Evolutionary conservation across 1,140 invertebrate genomes (phyloP), one percentile per base, ranked within the genome.

Genomic region (Gonatopus flavifemur): DNA sequence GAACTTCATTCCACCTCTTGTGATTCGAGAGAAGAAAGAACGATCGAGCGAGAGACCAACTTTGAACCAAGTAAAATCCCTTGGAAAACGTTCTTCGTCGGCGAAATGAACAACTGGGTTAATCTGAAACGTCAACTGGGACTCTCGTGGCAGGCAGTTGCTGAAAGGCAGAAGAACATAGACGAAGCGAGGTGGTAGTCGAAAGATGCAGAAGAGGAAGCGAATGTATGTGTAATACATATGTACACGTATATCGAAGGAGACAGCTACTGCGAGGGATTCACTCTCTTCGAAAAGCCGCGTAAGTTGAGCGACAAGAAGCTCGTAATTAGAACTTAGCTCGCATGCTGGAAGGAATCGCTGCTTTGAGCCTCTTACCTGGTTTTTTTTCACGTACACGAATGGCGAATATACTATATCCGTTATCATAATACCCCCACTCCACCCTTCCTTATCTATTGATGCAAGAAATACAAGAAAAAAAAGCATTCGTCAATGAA

Each of bases 81-180:
- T 36, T 39, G 38, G 52, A 46, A 57, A 59, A 52, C 46, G 64
- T 46, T 44, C 54, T 36, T 54, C 35, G 46, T 28, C 51, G 61
- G 57, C 59, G 46, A 69, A 67, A 70, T 62, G 69, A 71, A 66
- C 67, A 71, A 67, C 69, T 65, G 49, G 63, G 67, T 70, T 71
- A 72, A 71, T 70, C 66, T 57, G 55, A 57, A 72, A 70, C 50
- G 66, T 66, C 65, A 68, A 67, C 60, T 57, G 48, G 51, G 54
- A 62, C 53, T 57, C 49, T n/a, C 28, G 31, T 28, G 32, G n/a
- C n/a, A n/a, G 12, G 30, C 28, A 30, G 28, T 19, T 22, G 25
- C 21, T 32, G 38, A 30, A 38, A 13, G 19, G 21, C n/a, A n/a
- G n/a, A n/a, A n/a, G n/a, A n/a, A n/a, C n/a, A n/a, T n/a, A n/a